Percentiles rank a stretch among this genome's conserved stretches.
phyloP scores from a whole-genome alignment of 2,797 vertebrate genomes.

The Phalanger gymnotis region DNA sequence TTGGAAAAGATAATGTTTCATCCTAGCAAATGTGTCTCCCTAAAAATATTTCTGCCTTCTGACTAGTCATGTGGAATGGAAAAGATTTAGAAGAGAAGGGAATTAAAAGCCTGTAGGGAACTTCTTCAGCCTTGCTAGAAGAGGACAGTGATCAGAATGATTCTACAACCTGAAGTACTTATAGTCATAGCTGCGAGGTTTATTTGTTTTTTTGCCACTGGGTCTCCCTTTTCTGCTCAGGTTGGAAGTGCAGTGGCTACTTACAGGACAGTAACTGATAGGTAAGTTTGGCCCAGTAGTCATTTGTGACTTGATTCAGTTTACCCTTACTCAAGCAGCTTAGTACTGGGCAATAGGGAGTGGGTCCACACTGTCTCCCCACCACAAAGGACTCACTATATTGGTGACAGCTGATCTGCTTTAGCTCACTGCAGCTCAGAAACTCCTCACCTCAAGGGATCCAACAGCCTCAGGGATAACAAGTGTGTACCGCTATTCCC shows the following conservation, averaged over 20 bases:
- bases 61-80: neutral
- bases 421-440: neutral
- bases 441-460: neutral
- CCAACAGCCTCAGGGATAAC: neutral
- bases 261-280: neutral
- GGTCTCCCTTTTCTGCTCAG: neutral
- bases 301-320: neutral
- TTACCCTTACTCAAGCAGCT: neutral
- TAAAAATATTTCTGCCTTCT: neutral
- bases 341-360: neutral
- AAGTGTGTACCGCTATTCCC: neutral
- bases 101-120: neutral
- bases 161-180: neutral
- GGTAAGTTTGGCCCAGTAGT: neutral
- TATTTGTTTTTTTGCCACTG: neutral
- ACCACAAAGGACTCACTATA: neutral
- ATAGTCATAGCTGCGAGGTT: neutral
- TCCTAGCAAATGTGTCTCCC: neutral
- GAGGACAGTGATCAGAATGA: neutral
- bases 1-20: neutral
- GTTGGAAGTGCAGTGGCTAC: neutral
- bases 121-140: neutral
- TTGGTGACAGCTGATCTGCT: neutral
- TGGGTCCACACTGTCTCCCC: neutral
- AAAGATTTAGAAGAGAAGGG: neutral